Evolutionary conservation across 1,140 invertebrate genomes (phyloP).

Genomic region (Lutraria rhynchaena): DNA sequence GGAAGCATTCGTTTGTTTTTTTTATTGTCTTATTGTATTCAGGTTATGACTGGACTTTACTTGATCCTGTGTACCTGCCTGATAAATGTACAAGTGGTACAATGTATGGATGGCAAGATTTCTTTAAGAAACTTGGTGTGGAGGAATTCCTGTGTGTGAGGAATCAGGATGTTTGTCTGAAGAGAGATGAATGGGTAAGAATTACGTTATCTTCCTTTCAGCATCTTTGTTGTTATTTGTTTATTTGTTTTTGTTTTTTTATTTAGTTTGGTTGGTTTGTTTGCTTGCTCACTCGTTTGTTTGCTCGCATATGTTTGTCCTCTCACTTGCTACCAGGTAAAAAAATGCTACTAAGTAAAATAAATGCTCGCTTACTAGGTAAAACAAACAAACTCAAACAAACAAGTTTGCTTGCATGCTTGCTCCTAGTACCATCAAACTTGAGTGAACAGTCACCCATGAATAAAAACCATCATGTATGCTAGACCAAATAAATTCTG

Average conservation of each 20-base stretch:
- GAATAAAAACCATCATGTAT: too few relatives aligned
- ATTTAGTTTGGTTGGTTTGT: background rate
- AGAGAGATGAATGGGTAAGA: conserved; percentile 64
- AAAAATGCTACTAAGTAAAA: background rate
- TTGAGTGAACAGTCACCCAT: too few relatives aligned
- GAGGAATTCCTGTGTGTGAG: conserved; percentile 71
- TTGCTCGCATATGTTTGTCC: background rate
- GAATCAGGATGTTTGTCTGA: conserved; percentile 55
- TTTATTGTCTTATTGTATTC: too few relatives aligned
- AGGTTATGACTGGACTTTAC: conserved; percentile 78
- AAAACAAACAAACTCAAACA: too few relatives aligned
- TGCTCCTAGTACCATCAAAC: too few relatives aligned
- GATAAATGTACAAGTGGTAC: conserved; percentile 39
- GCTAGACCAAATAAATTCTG: too few relatives aligned
- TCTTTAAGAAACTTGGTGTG: conserved; percentile 76
- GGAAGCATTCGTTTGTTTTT: too few relatives aligned
- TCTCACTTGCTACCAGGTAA: background rate
- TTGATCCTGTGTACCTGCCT: conserved; percentile 72
- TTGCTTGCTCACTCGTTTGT: background rate
- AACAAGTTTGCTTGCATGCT: too few relatives aligned
- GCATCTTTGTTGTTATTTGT: background rate
- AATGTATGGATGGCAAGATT: conserved; percentile 70
- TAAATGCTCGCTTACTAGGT: too few relatives aligned
- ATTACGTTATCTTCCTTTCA: background rate
- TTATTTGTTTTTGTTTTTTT: background rate